phyloP scores from a whole-genome alignment of 2,113 vertebrate species.

The Xenotilapia caudafasciata region DNA sequence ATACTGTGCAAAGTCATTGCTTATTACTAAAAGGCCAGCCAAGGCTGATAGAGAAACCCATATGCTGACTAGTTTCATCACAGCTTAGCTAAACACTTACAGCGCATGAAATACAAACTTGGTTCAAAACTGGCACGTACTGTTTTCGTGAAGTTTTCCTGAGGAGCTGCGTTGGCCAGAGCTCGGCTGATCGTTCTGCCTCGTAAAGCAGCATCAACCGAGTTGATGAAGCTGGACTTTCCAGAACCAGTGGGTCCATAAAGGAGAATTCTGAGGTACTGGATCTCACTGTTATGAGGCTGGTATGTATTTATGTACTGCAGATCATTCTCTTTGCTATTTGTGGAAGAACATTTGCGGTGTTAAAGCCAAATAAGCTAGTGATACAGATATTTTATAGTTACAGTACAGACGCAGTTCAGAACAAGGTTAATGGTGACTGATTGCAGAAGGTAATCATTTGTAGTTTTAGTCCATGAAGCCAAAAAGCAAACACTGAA shows the following conservation, averaged over 20 bases:
- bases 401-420: background rate
- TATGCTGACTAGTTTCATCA: background rate
- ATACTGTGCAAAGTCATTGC: background rate
- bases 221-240: constrained; percentile 12
- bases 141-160: background rate
- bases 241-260: background rate
- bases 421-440: background rate
- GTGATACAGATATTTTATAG: background rate
- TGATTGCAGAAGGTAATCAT: background rate
- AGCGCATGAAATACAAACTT: background rate
- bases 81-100: background rate
- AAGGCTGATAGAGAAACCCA: background rate
- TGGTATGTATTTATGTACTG: background rate
- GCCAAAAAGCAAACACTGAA: background rate
- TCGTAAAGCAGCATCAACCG: background rate
- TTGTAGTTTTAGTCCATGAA: background rate
- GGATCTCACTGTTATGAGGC: background rate
- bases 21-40: background rate
- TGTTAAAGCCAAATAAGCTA: background rate
- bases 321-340: background rate
- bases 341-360: background rate
- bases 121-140: background rate
- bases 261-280: background rate
- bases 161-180: background rate
- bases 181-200: background rate